phyloP scores from a whole-genome alignment of 2,113 vertebrate genomes.

The Orycteropus afer region DNA sequence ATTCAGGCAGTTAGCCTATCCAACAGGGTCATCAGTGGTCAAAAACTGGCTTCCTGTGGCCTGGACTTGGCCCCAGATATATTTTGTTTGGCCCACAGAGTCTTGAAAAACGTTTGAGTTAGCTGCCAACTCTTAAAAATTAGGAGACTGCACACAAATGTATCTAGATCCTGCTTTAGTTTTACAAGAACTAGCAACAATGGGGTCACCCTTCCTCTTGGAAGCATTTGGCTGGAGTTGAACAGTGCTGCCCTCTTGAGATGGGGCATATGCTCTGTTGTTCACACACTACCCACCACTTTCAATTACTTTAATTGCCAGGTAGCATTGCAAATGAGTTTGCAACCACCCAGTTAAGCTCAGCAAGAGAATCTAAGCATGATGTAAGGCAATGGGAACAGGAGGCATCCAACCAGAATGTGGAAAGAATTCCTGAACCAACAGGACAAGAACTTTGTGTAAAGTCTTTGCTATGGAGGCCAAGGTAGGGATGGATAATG shows the following conservation, averaged over 20 bases:
- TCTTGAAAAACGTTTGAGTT: constrained; percentile 29
- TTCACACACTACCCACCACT: neutral
- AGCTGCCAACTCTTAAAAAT: constrained; percentile 7
- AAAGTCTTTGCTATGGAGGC: neutral
- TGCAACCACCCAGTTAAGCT: neutral
- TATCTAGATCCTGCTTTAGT: constrained; percentile 9
- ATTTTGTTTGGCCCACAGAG: constrained; percentile 28
- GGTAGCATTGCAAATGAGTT: neutral
- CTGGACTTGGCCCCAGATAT: neutral
- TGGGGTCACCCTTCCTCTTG: accelerated
- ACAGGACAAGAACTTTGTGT: neutral
- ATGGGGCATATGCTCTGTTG: neutral
- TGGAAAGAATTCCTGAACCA: neutral
- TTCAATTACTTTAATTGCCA: neutral
- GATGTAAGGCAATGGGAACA: neutral
- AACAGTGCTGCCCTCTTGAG: neutral
- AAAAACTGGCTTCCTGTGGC: neutral
- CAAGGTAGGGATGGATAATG: neutral
- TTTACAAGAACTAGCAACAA: neutral
- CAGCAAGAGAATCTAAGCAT: neutral
- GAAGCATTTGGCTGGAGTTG: neutral
- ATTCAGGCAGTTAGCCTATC: neutral
- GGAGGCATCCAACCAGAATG: neutral
- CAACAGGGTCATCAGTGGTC: neutral
- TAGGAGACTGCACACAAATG: neutral